Base-by-base conservation (phyloP, 2,113 vertebrate genomes). In the Colius striatus region DNA sequence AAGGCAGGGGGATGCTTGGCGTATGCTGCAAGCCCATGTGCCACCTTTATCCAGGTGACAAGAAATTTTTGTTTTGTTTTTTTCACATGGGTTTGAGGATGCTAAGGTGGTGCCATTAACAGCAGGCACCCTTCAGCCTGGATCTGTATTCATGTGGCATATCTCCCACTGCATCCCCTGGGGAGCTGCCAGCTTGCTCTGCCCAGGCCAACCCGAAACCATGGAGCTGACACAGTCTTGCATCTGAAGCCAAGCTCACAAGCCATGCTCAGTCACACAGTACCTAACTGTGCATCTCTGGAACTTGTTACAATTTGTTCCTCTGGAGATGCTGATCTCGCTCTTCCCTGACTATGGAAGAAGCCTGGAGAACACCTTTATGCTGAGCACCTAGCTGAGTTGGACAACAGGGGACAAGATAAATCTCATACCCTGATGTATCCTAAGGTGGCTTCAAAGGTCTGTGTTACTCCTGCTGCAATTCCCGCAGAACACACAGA, bases 191-290 rank as follows among this genome's bases (percentile, higher is more conserved):
- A 73, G 11, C 16, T 78, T 16, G 9, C 43, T 73, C 61, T 74
- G 36, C 17, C 0, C 0, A 47, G 41, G 62, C 26, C 61, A 57
- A 5, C 34, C 16, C 30, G 26, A 79, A 68, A 22, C 58, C 2
- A 0, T 27, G 58, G 38, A 25, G 6, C 54, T 89, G 54, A 22
- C 29, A 47, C 5, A 1, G 54, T 29, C 41, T 38, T 45, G 41
- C 26, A 73, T 47, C 53, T 55, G 45, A 78, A 71, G 20, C 50
- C 26, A 0, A 53, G 34, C 7, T 70, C 1, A 1, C 17, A 47
- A 54, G 29, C 32, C 0, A 0, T 60, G n/a, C 17, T 92, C 21
- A 47, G 29, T 34, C 54, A 25, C 47, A 38, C 0, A 1, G 34
- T 8, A 2, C 47, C 50, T 81, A 54, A 76, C 21, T 21, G 34